Conservation (phyloP, 2,888 invertebrate species). For the Agriopis marginaria region DNA sequence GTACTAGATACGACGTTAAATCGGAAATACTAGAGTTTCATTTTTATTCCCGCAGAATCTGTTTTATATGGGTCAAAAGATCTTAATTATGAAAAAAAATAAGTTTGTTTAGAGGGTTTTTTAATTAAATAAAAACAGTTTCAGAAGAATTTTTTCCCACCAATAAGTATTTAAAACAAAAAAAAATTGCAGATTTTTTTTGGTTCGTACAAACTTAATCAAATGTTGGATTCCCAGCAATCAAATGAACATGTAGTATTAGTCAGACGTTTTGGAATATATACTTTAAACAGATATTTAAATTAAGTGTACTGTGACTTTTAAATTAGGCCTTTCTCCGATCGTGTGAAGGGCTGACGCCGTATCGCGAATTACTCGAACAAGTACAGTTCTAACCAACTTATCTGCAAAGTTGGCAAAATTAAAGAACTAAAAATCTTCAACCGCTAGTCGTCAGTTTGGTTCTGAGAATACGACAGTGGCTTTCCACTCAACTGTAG, state of each 20-base stretch:
- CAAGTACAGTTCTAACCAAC: not conserved
- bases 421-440: not conserved
- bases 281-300: not conserved
- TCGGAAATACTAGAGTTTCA: no score
- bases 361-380: not conserved
- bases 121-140: no score
- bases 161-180: no score
- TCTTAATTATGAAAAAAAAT: no score
- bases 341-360: not conserved
- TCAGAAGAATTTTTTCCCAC: no score
- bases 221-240: not conserved
- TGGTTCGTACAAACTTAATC: no score
- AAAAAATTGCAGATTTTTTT: no score
- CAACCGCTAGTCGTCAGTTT: not conserved
- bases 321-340: constrained; percentile 6
- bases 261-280: not conserved
- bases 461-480: not conserved
- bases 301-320: not conserved
- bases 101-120: no score
- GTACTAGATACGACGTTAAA: no score
- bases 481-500: not conserved
- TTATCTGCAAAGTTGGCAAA: not conserved
- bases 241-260: not conserved
- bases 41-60: no score
- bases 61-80: no score